A percentile compares a stretch with the other conserved stretches of the same genome.
phyloP scores from a whole-genome alignment of 2,797 vertebrate genomes.

The Alauda arvensis region DNA sequence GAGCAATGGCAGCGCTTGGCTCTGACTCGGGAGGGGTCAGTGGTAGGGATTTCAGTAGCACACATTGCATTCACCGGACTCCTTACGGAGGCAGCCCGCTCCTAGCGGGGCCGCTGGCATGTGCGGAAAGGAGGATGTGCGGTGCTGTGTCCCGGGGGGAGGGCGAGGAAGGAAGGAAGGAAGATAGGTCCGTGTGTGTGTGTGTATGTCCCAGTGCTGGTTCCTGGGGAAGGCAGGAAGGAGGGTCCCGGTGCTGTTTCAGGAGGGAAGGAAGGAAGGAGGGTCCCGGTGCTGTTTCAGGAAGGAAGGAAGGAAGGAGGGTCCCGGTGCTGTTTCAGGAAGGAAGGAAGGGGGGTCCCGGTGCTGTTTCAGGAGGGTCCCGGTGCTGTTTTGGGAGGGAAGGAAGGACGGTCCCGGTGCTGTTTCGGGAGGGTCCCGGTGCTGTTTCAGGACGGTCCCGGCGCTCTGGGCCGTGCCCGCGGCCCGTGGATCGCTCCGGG shows the following conservation, averaged over 20 bases:
- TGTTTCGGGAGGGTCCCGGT: not conserved
- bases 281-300: not conserved
- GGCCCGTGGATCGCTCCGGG: not conserved
- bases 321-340: not conserved
- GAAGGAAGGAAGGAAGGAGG: not conserved
- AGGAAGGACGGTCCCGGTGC: not conserved
- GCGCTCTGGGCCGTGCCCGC: not conserved
- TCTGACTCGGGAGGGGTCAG: fast-evolving
- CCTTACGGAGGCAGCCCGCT: not conserved
- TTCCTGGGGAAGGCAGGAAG: not conserved
- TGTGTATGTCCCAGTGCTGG: not conserved
- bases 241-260: not conserved
- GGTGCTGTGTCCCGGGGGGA: not conserved
- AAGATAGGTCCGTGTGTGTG: not conserved
- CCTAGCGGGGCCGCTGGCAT: not conserved
- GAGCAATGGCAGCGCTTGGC: not conserved
- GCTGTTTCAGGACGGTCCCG: not conserved
- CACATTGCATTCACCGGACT: not conserved
- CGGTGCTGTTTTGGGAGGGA: not conserved
- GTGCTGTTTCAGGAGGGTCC: not conserved
- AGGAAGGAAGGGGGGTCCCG: not conserved
- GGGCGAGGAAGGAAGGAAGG: too few relatives aligned
- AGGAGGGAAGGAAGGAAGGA: not conserved
- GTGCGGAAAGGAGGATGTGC: too few relatives aligned
- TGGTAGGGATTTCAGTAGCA: not conserved